Conservation (phyloP, 2,797 vertebrate genomes). For the Pogonophryne albipinna region DNA sequence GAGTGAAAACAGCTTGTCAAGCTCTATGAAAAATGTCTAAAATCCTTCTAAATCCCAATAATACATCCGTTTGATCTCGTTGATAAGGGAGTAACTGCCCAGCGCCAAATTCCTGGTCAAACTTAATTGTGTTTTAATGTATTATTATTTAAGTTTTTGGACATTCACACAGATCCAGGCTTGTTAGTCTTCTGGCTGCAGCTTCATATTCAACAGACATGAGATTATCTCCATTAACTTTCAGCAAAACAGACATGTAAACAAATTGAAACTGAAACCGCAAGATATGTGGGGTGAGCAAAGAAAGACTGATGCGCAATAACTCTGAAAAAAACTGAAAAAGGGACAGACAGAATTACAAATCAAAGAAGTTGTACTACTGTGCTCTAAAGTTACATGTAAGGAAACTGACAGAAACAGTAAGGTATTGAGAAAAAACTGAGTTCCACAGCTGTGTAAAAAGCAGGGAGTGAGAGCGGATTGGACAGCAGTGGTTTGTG, state of each 20-base stretch:
- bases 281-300: neutral
- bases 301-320: conserved; percentile 2
- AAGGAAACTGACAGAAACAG: conserved; percentile 7
- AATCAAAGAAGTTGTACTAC: neutral
- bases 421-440: neutral
- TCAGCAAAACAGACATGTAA: neutral
- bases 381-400: neutral
- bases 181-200: neutral
- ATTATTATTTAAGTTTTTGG: neutral
- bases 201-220: neutral
- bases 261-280: no score
- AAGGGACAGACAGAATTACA: neutral
- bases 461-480: conserved; percentile 25
- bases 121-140: neutral
- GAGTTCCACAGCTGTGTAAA: conserved; percentile 15
- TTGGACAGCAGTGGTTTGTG: conserved; percentile 40
- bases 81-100: neutral
- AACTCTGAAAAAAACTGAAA: neutral
- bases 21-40: neutral
- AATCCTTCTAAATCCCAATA: neutral
- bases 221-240: neutral
- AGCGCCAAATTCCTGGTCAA: no score
- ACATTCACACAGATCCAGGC: neutral
- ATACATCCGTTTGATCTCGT: no score
- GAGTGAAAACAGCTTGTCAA: neutral